A percentile compares a stretch with the other conserved stretches of the same genome.
phyloP scores from a whole-genome alignment of 2,888 invertebrate genomes.

The Bellardia pandia region DNA sequence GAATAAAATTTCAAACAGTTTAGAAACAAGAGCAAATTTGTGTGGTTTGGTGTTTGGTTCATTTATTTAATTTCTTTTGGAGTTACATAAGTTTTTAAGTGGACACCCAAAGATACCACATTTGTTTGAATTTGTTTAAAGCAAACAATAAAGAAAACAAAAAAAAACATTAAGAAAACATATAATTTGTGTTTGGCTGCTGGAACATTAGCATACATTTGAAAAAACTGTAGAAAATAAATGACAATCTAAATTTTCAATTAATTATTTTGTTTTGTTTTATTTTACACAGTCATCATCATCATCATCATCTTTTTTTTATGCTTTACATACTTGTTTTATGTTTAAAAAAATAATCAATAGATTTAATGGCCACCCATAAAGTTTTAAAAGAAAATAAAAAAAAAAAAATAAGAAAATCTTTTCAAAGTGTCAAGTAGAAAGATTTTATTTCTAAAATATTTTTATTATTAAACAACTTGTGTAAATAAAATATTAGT shows the following conservation, averaged over 20 bases:
- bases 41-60: background rate
- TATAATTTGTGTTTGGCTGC: slow-evolving; percentile 36
- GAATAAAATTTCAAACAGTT: background rate
- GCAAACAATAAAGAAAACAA: background rate
- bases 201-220: slow-evolving; percentile 52
- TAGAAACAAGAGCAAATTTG: background rate
- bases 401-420: background rate
- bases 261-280: slow-evolving; percentile 42
- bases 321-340: background rate
- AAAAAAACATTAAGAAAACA: slow-evolving; percentile 36
- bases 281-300: slow-evolving; percentile 39
- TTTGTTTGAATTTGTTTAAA: slow-evolving; percentile 5
- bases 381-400: background rate
- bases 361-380: slow-evolving; percentile 58
- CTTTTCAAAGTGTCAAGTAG: background rate
- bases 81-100: background rate
- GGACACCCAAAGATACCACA: background rate
- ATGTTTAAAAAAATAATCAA: slow-evolving; percentile 1
- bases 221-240: slow-evolving; percentile 24
- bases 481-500: slow-evolving; percentile 25
- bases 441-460: slow-evolving; percentile 12
- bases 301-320: slow-evolving; percentile 16
- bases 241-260: slow-evolving; percentile 42
- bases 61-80: background rate
- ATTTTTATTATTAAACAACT: background rate